Evolutionary conservation across 2,888 invertebrate genomes (phyloP), one percentile per base, ranked within the genome.

Genomic region (Drosophila pseudotalamancana): DNA sequence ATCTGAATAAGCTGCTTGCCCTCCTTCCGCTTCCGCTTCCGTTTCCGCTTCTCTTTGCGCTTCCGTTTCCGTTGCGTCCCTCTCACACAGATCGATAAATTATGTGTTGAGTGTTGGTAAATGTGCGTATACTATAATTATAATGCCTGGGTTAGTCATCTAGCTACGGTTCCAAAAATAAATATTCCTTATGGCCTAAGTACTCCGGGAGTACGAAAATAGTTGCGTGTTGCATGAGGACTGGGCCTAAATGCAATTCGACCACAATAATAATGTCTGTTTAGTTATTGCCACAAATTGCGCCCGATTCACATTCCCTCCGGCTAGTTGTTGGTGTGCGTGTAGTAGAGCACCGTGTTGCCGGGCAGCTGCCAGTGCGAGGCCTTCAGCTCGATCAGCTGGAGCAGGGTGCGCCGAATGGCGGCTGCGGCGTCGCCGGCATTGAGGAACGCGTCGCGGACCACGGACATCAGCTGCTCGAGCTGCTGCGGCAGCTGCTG

Each of bases 321-420:
- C 3, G 40, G 4, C 4, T 86, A 82, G n/a, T 88, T 82, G 37
- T 87, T 82, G 37, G 72, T 88, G 31, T 88, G 81, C 18, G 88
- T 82, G 14, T 98, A 98, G 91, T 97, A 98, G 56, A 97, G 94
- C 53, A 97, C 96, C 3, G 97, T 96, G 45, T 96, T 96, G 55
- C 97, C 97, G 16, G 97, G 96, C 72, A 98, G 93, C 90, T 97
- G 96, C 97, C 97, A 98, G 90, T 96, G 95, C 0, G 96, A 96
- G 1, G 97, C 97, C 91, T 97, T 96, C 56, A 97, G 93, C 91
- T 98, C 98, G 77, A 98, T 97, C 57, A 98, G 93, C 91, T 98
- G 97, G 68, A 97, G 93, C 60, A 98, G 93, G 1, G 97, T 97
- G 90, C 96, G 96, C 77, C 96, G 94, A 67, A 96, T 95, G 73